Evolutionary conservation across 92 coral and sea anemone species (phyloP), one percentile per base, ranked within the genome.

Genomic region (Palythoa caribaeorum): DNA sequence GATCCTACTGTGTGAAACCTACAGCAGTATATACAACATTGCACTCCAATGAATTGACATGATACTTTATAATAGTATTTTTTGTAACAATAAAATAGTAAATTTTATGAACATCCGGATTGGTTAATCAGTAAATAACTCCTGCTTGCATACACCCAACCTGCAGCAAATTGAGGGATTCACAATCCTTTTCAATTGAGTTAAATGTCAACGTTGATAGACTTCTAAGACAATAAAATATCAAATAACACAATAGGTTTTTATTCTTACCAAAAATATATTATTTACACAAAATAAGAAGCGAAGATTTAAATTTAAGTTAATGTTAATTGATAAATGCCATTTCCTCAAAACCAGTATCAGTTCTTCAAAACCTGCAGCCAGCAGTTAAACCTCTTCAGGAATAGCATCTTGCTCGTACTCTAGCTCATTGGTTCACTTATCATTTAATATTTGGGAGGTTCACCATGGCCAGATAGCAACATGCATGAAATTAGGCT

Each of bases 1-100:
- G 92, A 90, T 73, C 86, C 71, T 57, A 85, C 54, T 69, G 11
- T 52, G 83, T 75, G 44, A 75, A 83, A 40, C 9, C 62, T 48
- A 20, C n/a, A 77, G 83, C 50, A 71, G 76, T 71, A 37, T 69
- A 69, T 59, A 59, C 51, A 71, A 71, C 5, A 71, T 71, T 71
- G 1, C n/a, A 36, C 50, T 71, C 76, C 76, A 71, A 71, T 71
- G 76, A 71, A 36, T 17, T 36, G 50, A 71, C 48, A 36, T 71
- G 76, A 69, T 71, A 38, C 14, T 37, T 36, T 37, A 36, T 71
- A 37, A 14, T 71, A 71, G 76, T 37, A 71, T 71, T 71, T 71
- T 21, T 71, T 15, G 76, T 71, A 37, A 71, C 76, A 71, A 70
- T 10, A 6, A 71, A 71, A 71, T 35, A 71, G 6, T 4, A 1